Evolutionary conservation across 2,888 invertebrate genomes (phyloP), one percentile per base, ranked within the genome.

Genomic region (Lepidocyrtinus sp.): DNA sequence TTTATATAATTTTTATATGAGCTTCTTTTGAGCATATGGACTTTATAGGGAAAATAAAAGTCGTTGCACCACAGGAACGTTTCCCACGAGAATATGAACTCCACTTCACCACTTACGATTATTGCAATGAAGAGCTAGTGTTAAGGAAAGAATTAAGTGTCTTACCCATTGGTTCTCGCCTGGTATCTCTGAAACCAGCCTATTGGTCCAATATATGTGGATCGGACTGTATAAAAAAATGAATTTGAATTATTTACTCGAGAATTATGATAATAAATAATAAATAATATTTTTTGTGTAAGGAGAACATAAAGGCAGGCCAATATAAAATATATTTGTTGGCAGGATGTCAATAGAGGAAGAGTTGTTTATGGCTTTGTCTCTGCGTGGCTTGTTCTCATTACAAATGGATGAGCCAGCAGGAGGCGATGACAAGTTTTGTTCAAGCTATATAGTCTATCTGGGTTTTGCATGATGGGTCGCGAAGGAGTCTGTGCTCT

Each of bases 131-230:
- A n/a, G n/a, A 5, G 36, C 36, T 36, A 36, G 50, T 7, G 50
- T 1, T n/a, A 50, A 17, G 17, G 15, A 50, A 12, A 50, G 50
- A 12, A 50, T 50, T 63, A 55, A 63, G 21, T 36, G 19, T 27
- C 79, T 79, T 70, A 79, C 79, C 63, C 79, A 24, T 67, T 75
- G 12, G 70, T 75, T 69, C 83, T 73, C 61, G 78, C 80, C 21
- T 80, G 82, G 67, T 83, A 83, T 67, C 82, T 64, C 61, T 82
- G 82, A 72, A 83, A 83, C 83, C 83, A 83, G 15, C 83, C 83
- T 21, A 83, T 74, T 27, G 83, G 82, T 59, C 83, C 83, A 55
- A 83, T 76, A 63, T 83, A 83, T 45, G 82, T 82, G 19, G 78
- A 72, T 50, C 79, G 82, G 19, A 70, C 22, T 55, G 46, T 61